Evolutionary conservation across 2,888 invertebrate species (phyloP).

Genomic region (Agonum fuliginosum): DNA sequence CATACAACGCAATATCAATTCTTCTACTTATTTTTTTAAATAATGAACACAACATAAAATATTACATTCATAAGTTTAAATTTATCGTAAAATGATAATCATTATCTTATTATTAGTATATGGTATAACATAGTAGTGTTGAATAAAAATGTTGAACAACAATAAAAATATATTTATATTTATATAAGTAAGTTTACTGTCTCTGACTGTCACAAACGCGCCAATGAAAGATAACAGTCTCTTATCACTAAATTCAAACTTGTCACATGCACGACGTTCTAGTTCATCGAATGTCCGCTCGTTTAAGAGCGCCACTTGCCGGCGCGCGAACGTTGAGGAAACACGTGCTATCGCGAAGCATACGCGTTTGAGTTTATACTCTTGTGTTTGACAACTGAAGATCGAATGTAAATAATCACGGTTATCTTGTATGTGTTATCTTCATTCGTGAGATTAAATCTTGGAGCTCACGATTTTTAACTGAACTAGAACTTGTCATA

Average conservation of each 20-base stretch:
- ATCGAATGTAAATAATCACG: conserved; percentile 2
- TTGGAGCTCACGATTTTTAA: background rate
- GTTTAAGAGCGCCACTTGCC: conserved; percentile 46
- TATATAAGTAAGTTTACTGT: no score
- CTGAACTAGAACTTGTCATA: background rate
- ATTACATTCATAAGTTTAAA: no score
- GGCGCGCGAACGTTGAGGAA: conserved; percentile 53
- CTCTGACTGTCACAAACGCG: no score
- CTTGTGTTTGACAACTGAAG: background rate
- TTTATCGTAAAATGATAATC: no score
- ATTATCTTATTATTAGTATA: no score
- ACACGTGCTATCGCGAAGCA: conserved; percentile 48
- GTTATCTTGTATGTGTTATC: conserved; percentile 27
- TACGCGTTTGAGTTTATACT: conserved; percentile 25
- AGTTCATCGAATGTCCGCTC: conserved; percentile 15
- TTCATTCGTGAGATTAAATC: conserved; percentile 3
- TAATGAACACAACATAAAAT: no score
- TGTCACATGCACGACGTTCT: conserved; percentile 42
- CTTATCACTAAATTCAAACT: conserved; percentile 5
- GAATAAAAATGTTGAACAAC: no score
- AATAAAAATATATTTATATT: no score
- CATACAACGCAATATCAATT: conserved; percentile 1
- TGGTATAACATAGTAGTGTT: no score
- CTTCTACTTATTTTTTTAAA: background rate
- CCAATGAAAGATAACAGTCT: conserved; percentile 28